Evolutionary conservation across 2,113 vertebrate species (phyloP), one percentile per base, ranked within the genome.

Genomic region (Apus apus): DNA sequence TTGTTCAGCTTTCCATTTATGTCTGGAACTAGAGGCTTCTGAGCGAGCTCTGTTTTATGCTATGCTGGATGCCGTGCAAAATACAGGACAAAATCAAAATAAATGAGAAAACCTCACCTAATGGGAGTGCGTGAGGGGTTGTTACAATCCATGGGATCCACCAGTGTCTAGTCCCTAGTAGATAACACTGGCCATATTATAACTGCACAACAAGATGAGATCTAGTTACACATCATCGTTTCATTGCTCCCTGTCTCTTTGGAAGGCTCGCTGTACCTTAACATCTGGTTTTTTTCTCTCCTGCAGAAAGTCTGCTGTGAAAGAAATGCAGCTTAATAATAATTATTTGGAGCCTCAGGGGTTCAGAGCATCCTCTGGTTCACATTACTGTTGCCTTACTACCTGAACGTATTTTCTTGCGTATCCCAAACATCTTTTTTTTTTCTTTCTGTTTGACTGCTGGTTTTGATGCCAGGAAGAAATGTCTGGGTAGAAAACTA

Each of bases 261-360:
- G 38, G 65, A 78, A 82, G 12, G 38, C 38, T 38, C 38, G 38
- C 10, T 38, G 38, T 38, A 38, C 38, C 38, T 38, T 38, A 38
- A 38, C 38, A 38, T 38, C 10, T 38, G 10, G 10, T 38, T 38
- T 92, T 81, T 64, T 30, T 56, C 30, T 76, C 61, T 90, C 79
- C 83, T 81, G 80, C 72, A 93, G 90, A 86, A 95, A 71, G 34
- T 96, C 90, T 89, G 60, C 83, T 86, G 83, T 74, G 88, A 94
- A 93, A 74, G 65, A 96, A 95, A 94, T 74, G 29, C 64, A 83
- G 64, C 77, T 89, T 92, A 81, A 65, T 89, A 84, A 56, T 51
- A 82, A 81, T 78, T 51, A 84, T 74, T 93, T 75, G 43, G 68
- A 92, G 83, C 65, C 86, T 93, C 64, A 77, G 73, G 85, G 76